phyloP scores from a whole-genome alignment of 1,140 invertebrate species.

The Panonychus citri region DNA sequence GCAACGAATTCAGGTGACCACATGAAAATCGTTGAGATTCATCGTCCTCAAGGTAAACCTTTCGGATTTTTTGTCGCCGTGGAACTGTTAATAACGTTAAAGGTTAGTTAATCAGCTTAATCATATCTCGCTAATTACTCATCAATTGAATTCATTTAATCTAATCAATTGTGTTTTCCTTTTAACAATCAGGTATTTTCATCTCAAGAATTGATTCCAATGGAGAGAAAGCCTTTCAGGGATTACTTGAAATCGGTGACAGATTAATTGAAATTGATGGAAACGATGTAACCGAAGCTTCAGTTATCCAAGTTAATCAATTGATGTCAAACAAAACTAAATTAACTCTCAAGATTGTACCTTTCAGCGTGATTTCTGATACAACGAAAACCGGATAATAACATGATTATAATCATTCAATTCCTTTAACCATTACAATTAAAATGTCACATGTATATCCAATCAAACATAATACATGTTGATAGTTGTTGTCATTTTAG shows the following conservation, averaged over 20 bases:
- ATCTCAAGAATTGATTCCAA: conserved; percentile 20
- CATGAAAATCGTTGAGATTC: conserved; percentile 18
- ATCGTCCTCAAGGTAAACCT: conserved; percentile 18
- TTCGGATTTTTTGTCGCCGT: conserved; percentile 22
- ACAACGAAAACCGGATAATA: too few relatives aligned
- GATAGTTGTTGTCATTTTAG: too few relatives aligned
- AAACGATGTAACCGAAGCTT: conserved; percentile 8
- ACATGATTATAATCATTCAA: too few relatives aligned
- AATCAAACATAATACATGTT: too few relatives aligned
- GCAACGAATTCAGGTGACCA: conserved; percentile 18
- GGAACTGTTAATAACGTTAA: conserved; percentile 20
- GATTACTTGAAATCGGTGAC: conserved; percentile 21
- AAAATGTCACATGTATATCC: too few relatives aligned
- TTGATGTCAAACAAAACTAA: conserved; percentile 13
- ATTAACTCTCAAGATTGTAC: conserved; percentile 9
- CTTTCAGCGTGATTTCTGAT: neutral
- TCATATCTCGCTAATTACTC: neutral
- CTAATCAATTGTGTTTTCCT: too few relatives aligned
- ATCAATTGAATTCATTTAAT: neutral
- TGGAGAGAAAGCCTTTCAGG: conserved; percentile 18
- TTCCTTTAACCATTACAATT: too few relatives aligned
- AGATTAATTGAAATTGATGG: conserved; percentile 22
- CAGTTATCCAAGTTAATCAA: conserved; percentile 12
- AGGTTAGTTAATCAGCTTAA: conserved; percentile 12
- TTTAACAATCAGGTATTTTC: conserved; percentile 20